Evolutionary conservation across 2,797 vertebrate genomes (phyloP).

Genomic region (Dendrocincla tyrannina): DNA sequence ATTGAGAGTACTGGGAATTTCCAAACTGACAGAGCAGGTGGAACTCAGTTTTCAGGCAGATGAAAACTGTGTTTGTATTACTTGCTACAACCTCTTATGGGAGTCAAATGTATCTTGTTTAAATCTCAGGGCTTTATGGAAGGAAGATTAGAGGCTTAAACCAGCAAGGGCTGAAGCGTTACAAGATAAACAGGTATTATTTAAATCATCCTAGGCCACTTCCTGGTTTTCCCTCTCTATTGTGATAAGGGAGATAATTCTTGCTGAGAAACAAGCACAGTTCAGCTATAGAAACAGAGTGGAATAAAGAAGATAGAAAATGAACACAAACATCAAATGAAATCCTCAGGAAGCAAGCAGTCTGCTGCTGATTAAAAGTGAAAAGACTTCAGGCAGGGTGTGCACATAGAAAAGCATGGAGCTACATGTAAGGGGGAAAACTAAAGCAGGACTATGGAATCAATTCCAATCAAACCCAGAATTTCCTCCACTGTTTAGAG

Average conservation of each 20-base stretch:
- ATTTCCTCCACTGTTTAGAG: neutral
- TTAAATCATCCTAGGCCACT: constrained; percentile 20
- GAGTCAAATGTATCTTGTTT: neutral
- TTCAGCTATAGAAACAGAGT: neutral
- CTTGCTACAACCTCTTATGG: neutral
- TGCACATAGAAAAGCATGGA: neutral
- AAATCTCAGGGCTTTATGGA: neutral
- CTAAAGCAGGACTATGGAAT: neutral
- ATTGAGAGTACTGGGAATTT: constrained; percentile 33
- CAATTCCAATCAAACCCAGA: neutral
- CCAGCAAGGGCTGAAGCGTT: constrained; percentile 1
- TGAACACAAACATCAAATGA: neutral
- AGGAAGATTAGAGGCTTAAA: constrained; percentile 5
- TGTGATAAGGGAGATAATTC: neutral
- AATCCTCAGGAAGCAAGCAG: neutral
- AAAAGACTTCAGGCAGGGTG: neutral
- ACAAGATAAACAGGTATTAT: constrained; percentile 25
- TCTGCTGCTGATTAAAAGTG: neutral
- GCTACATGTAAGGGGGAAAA: accelerated
- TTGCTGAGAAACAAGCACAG: neutral
- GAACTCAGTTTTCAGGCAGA: neutral
- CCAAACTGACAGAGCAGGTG: neutral
- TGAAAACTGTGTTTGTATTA: neutral
- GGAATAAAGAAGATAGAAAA: neutral
- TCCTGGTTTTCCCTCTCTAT: neutral